phyloP scores from a whole-genome alignment of 2,797 vertebrate species.

The Poliocrania exsul region DNA sequence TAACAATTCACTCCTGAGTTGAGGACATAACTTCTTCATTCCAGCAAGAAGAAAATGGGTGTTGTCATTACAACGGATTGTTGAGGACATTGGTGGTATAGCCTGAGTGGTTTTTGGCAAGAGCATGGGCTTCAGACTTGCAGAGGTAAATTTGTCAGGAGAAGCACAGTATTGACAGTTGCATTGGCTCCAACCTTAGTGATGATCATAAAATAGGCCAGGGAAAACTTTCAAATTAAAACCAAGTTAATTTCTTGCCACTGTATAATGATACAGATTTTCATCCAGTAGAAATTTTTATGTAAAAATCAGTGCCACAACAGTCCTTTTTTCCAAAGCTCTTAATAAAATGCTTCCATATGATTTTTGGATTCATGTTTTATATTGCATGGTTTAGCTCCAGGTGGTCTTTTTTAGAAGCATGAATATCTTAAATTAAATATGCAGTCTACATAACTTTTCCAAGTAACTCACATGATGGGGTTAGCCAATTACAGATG shows the following conservation, averaged over 20 bases:
- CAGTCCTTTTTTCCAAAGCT: neutral
- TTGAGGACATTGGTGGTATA: neutral
- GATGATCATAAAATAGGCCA: neutral
- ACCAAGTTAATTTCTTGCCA: neutral
- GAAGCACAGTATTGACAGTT: neutral
- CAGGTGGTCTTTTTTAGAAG: conserved; percentile 39
- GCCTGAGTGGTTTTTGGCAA: neutral
- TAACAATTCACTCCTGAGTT: neutral
- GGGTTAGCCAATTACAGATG: conserved; percentile 50
- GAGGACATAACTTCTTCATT: neutral
- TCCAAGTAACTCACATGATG: neutral
- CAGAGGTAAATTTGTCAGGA: neutral
- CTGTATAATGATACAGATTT: neutral
- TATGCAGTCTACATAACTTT: conserved; percentile 4
- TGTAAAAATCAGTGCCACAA: neutral
- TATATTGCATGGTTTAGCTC: neutral
- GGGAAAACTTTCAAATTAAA: neutral
- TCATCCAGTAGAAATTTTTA: neutral
- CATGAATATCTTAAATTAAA: conserved; percentile 21
- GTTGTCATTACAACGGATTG: neutral
- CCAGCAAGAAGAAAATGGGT: neutral
- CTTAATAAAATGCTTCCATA: conserved; percentile 22
- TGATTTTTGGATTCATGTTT: conserved; percentile 27
- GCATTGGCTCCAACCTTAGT: neutral
- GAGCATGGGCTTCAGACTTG: neutral